Evolutionary conservation across 2,113 vertebrate species (phyloP).

Genomic region (Gobiocypris rarus): DNA sequence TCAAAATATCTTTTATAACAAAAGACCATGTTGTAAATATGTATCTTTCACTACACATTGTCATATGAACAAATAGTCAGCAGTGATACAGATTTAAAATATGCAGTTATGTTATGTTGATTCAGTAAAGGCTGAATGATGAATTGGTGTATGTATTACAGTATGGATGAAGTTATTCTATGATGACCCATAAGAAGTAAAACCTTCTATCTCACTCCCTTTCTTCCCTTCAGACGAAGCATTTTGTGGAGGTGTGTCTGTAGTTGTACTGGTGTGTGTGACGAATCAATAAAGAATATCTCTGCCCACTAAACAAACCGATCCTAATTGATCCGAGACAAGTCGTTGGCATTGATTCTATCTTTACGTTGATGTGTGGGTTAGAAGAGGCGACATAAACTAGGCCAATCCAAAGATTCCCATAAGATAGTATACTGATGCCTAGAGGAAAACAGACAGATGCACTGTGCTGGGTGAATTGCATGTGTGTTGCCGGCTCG

Average conservation of each 20-base stretch:
- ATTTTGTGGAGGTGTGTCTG: neutral
- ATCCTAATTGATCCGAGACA: slow-evolving; percentile 8
- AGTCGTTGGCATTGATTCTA: slow-evolving; percentile 29
- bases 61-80: neutral
- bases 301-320: slow-evolving; percentile 19
- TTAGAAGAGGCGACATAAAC: neutral
- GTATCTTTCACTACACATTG: neutral
- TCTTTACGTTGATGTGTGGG: slow-evolving; percentile 15
- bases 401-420: slow-evolving; percentile 15
- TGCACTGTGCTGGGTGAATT: neutral
- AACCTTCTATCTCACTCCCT: neutral
- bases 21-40: neutral
- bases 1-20: neutral
- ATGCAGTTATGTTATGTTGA: neutral
- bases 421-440: neutral
- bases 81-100: neutral
- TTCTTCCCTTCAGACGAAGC: neutral
- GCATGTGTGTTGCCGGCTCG: slow-evolving; percentile 29
- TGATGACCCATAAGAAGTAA: neutral
- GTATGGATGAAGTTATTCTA: neutral
- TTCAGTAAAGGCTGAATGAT: neutral
- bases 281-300: slow-evolving; percentile 28
- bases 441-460: slow-evolving; percentile 14
- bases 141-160: neutral
- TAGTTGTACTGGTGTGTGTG: slow-evolving; percentile 1